Evolutionary conservation across 2,888 invertebrate species (phyloP).

Genomic region (Steromphala cineraria): DNA sequence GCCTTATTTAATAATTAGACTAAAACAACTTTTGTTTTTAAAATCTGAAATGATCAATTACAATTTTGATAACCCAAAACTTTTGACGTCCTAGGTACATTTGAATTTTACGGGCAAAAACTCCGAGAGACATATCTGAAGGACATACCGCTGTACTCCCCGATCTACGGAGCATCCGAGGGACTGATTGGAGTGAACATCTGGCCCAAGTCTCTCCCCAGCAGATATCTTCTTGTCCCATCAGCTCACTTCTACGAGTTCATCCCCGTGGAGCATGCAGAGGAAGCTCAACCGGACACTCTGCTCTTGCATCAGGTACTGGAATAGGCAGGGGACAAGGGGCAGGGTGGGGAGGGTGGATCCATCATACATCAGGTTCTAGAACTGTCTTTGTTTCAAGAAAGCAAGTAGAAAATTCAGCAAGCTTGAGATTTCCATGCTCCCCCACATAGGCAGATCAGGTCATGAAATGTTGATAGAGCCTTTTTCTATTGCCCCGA

Average conservation of each 20-base stretch:
- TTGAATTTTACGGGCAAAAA: conserved; percentile 63
- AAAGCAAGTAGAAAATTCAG: too few species aligned
- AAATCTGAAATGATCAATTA: too few species aligned
- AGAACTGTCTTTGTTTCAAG: too few species aligned
- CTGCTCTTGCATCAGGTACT: conserved; percentile 63
- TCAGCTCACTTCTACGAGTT: conserved; percentile 72
- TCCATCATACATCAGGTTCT: background rate
- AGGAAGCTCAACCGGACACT: conserved; percentile 67
- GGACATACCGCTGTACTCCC: conserved; percentile 68
- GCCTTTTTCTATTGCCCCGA: too few species aligned
- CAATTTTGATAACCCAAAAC: too few species aligned
- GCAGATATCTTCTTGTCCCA: conserved; percentile 66
- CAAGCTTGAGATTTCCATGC: too few species aligned
- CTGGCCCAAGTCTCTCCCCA: conserved; percentile 60
- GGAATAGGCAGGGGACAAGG: background rate
- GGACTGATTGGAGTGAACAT: conserved; percentile 67
- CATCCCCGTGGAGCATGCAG: conserved; percentile 63
- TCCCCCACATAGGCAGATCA: too few species aligned
- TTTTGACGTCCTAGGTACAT: conserved; percentile 33
- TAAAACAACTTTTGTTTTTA: too few species aligned
- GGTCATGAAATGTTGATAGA: too few species aligned
- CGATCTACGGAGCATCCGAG: conserved; percentile 73
- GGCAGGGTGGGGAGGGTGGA: too few species aligned
- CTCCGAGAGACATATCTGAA: conserved; percentile 55
- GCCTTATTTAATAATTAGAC: too few species aligned